phyloP scores from a whole-genome alignment of 2,113 vertebrate species.

The Tenrec ecaudatus region DNA sequence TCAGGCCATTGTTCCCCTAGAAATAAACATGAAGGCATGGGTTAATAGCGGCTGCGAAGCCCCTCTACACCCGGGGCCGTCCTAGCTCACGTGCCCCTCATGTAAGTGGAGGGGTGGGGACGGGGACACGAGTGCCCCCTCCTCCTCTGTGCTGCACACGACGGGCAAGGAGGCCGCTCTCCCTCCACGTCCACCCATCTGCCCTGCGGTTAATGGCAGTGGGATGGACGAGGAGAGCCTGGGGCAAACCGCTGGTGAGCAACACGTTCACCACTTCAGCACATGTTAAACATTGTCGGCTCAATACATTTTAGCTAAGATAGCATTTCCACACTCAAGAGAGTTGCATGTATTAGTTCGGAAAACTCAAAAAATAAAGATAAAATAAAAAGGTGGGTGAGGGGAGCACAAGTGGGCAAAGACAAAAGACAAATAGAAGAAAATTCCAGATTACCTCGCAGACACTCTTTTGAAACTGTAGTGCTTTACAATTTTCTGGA shows the following conservation, averaged over 20 bases:
- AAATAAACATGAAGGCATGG: constrained; percentile 59
- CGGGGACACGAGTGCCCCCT: background rate
- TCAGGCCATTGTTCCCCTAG: constrained; percentile 86
- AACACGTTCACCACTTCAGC: background rate
- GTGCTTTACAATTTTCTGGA: constrained; percentile 90
- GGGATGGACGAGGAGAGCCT: background rate
- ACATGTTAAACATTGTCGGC: constrained; percentile 11
- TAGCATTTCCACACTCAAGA: background rate
- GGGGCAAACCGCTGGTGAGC: background rate
- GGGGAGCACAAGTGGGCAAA: background rate
- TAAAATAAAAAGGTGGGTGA: too few species aligned
- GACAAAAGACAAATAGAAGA: background rate
- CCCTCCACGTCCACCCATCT: background rate
- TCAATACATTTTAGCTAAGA: background rate
- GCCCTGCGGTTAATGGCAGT: background rate
- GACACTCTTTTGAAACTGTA: constrained; percentile 89
- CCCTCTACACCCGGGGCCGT: background rate
- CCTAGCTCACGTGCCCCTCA: background rate
- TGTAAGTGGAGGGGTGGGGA: too few species aligned
- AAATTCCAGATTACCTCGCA: constrained; percentile 86
- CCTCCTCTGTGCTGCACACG: background rate
- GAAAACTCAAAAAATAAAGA: background rate
- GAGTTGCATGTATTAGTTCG: background rate
- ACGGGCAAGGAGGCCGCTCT: background rate
- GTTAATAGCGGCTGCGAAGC: background rate